Percentiles rank a stretch among this genome's conserved stretches.
phyloP scores from a whole-genome alignment of 2,888 invertebrate species.

The Rugalucina vietnamica region DNA sequence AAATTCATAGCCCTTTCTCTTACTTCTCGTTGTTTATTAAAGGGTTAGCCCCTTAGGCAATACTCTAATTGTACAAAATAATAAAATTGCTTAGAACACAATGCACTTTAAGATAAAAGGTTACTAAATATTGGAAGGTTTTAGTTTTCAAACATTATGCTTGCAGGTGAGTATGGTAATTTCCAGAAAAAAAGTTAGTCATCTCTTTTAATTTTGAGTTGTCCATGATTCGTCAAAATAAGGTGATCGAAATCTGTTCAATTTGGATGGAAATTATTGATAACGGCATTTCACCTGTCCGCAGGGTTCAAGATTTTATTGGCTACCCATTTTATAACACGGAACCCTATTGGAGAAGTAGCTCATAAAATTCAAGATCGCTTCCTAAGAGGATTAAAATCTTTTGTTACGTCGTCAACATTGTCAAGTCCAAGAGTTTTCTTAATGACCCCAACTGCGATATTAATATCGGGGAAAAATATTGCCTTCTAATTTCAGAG shows the following conservation, averaged over 20 bases:
- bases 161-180: neutral
- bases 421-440: neutral
- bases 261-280: neutral
- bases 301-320: neutral
- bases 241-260: neutral
- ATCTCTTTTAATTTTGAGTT: neutral
- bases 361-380: neutral
- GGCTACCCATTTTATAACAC: neutral
- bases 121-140: neutral
- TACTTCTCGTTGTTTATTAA: neutral
- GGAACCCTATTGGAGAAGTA: neutral
- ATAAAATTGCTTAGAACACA: neutral
- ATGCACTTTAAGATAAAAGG: neutral
- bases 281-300: neutral
- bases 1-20: neutral
- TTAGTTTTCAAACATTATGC: neutral
- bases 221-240: neutral
- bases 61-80: neutral
- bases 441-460: neutral
- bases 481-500: too few species aligned
- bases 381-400: neutral
- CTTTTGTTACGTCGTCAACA: neutral
- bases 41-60: neutral
- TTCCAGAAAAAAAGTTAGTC: neutral
- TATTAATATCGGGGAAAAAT: conserved; percentile 1